A percentile compares a stretch with the other conserved stretches of the same genome.
Conservation (phyloP, 2,113 vertebrate species). For the Nannospalax galili region DNA sequence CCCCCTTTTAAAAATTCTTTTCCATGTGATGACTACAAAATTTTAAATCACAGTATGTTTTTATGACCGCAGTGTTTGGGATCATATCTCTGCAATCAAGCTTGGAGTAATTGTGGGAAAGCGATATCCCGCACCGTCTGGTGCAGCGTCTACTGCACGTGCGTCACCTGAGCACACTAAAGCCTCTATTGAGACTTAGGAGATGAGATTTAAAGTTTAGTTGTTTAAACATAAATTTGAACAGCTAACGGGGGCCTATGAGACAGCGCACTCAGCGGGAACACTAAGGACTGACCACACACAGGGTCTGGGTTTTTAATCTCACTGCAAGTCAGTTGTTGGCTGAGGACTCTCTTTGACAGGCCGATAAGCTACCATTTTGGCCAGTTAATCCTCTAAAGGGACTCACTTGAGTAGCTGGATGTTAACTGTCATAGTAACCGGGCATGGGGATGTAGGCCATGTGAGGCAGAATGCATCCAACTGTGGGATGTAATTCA, state of each 20-base stretch:
- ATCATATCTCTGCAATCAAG: not conserved
- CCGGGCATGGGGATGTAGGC: rapidly evolving
- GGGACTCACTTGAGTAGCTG: not conserved
- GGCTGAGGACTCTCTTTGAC: not conserved
- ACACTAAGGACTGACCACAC: not conserved
- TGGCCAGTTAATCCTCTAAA: not conserved
- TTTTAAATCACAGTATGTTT: not conserved
- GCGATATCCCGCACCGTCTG: rapidly evolving
- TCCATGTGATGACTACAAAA: not conserved
- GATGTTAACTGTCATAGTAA: not conserved
- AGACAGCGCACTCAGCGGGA: not conserved
- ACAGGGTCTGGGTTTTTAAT: not conserved
- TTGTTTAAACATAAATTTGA: not conserved
- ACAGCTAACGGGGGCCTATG: not conserved
- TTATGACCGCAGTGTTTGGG: not conserved
- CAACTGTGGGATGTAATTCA: not conserved
- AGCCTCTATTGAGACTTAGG: not conserved
- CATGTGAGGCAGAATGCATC: not conserved
- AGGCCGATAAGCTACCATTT: not conserved
- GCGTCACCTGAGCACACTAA: not conserved
- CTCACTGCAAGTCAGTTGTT: not conserved
- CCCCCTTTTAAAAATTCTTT: not conserved
- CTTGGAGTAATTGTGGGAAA: not conserved
- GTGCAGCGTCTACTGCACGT: not conserved
- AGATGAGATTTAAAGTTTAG: not conserved